phyloP scores from a whole-genome alignment of 64 coral and sea anemone species.

The Stylophora pistillata region DNA sequence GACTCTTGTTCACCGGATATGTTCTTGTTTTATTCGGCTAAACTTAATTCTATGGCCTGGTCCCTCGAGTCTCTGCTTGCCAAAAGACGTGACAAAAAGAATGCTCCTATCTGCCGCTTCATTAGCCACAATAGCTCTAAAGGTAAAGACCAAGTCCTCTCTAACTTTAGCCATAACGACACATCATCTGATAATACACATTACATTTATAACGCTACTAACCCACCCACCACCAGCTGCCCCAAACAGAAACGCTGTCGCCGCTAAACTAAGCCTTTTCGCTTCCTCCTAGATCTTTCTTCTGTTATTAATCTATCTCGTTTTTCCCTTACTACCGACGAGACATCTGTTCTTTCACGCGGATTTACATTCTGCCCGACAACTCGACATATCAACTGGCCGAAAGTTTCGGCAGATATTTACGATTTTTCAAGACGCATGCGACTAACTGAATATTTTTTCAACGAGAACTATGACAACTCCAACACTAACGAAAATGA shows the following conservation, averaged over 20 bases:
- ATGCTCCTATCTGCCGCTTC: neutral
- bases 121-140: neutral
- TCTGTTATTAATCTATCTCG: constrained; percentile 49
- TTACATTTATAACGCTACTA: too few species aligned
- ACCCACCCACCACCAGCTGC: too few species aligned
- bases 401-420: constrained; percentile 29
- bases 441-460: too few species aligned
- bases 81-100: constrained; percentile 20
- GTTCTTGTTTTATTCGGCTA: neutral
- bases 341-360: constrained; percentile 50
- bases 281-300: neutral
- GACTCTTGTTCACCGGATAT: constrained; percentile 14
- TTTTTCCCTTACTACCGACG: constrained; percentile 36
- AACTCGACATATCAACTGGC: constrained; percentile 46
- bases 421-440: constrained; percentile 46
- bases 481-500: too few species aligned
- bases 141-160: too few species aligned
- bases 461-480: too few species aligned
- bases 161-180: too few species aligned
- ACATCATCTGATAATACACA: too few species aligned
- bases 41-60: neutral
- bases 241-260: neutral
- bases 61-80: constrained; percentile 40
- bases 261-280: neutral
- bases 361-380: constrained; percentile 57